Conservation (phyloP, 2,797 vertebrate species). For the Cetoscarus ocellatus region DNA sequence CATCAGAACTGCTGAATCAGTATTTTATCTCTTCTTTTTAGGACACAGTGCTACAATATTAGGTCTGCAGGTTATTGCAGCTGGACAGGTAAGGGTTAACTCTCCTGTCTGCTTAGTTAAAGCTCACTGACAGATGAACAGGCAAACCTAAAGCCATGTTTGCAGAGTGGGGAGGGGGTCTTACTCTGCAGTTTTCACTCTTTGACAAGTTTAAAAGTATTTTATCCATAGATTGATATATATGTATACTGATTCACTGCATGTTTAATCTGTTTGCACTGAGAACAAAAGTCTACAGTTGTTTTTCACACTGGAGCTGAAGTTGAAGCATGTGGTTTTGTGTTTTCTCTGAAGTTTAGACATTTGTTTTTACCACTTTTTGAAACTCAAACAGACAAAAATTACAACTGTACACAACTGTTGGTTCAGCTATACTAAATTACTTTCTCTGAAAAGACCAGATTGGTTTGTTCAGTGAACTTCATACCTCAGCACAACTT, state of each 20-base stretch:
- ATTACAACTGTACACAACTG: constrained; percentile 25
- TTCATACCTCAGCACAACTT: constrained; percentile 77
- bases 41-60: no score
- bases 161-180: constrained; percentile 57
- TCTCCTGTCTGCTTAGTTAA: constrained; percentile 36
- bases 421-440: constrained; percentile 52
- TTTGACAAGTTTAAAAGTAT: constrained; percentile 22
- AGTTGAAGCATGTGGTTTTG: constrained; percentile 62
- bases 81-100: constrained; percentile 71
- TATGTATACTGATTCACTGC: constrained; percentile 1
- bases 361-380: constrained; percentile 44
- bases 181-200: constrained; percentile 59
- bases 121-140: constrained; percentile 55
- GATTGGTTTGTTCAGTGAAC: constrained; percentile 71
- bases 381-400: constrained; percentile 36
- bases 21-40: no score
- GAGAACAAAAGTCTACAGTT: constrained; percentile 36
- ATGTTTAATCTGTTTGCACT: constrained; percentile 43
- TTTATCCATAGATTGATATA: neutral
- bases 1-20: no score
- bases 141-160: constrained; percentile 57
- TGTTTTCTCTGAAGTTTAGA: constrained; percentile 58
- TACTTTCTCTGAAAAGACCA: constrained; percentile 53
- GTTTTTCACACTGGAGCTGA: constrained; percentile 58
- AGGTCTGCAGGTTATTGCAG: constrained; percentile 22